Conservation (phyloP, 2,888 invertebrate genomes). For the Drosophila suboccidentalis region DNA sequence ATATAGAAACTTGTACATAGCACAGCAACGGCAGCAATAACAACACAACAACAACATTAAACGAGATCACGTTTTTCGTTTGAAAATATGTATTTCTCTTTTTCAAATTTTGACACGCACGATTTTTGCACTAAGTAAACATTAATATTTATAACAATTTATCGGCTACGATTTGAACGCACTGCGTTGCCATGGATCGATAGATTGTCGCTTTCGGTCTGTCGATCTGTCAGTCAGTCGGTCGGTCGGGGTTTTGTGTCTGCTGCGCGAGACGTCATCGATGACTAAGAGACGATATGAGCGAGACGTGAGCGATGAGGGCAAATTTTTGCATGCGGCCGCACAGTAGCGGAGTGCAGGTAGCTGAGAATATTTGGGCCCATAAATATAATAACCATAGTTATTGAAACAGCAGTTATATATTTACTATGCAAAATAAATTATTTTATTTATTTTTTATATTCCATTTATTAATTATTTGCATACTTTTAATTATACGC, state of each 20-base stretch:
- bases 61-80: constrained; percentile 29
- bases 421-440: not conserved
- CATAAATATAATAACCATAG: not conserved
- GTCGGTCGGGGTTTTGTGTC: constrained; percentile 32
- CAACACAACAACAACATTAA: constrained; percentile 27
- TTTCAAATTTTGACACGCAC: constrained; percentile 41
- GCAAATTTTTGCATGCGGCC: constrained; percentile 46
- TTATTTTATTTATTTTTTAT: not conserved
- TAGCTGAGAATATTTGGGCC: constrained; percentile 18
- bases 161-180: constrained; percentile 36
- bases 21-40: constrained; percentile 33
- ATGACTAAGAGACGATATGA: constrained; percentile 60
- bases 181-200: constrained; percentile 30
- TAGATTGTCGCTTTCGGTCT: constrained; percentile 11
- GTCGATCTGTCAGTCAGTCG: constrained; percentile 14
- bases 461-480: not conserved
- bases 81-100: constrained; percentile 21
- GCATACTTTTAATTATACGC: not conserved
- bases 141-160: constrained; percentile 31
- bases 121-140: constrained; percentile 13
- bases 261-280: constrained; percentile 67
- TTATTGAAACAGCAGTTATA: not conserved
- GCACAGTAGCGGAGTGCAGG: constrained; percentile 51
- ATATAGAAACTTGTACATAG: constrained; percentile 66
- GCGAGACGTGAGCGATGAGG: constrained; percentile 35